A percentile compares a stretch with the other conserved stretches of the same genome.
Conservation (phyloP, 1,140 invertebrate species). For the Mylabris phalerata region DNA sequence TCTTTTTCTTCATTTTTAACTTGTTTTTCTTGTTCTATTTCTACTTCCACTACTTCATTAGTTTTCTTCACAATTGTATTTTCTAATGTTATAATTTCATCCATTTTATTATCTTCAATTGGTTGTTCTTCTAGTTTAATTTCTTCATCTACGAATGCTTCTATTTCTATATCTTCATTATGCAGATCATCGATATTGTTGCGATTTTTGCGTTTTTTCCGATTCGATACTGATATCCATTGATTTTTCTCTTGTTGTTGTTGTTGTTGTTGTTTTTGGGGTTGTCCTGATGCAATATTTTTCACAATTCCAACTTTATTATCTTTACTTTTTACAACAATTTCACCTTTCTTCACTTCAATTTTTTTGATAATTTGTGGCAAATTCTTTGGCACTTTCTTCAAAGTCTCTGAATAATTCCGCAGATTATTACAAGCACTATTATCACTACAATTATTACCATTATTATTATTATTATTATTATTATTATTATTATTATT, state of each 20-base stretch:
- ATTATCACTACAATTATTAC: too few relatives aligned
- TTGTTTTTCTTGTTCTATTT: slow-evolving; percentile 2
- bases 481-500: neutral
- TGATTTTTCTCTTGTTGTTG: slow-evolving; percentile 21
- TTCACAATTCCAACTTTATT: neutral
- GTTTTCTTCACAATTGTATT: slow-evolving; percentile 20
- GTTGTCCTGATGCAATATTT: neutral
- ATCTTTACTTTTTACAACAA: neutral
- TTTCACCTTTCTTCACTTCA: slow-evolving; percentile 1
- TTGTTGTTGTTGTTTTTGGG: slow-evolving; percentile 1
- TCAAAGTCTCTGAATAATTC: slow-evolving; percentile 23
- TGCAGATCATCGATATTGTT: neutral
- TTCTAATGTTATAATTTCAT: slow-evolving; percentile 21
- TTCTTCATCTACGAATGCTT: neutral
- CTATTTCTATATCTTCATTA: too few relatives aligned
- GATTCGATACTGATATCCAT: slow-evolving; percentile 39
- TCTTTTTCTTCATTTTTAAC: neutral
- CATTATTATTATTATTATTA: neutral
- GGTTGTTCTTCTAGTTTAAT: neutral
- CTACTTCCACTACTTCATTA: neutral
- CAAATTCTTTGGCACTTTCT: slow-evolving; percentile 1
- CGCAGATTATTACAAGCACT: neutral
- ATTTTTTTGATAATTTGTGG: too few relatives aligned
- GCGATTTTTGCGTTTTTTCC: slow-evolving; percentile 39
- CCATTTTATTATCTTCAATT: slow-evolving; percentile 1